Conservation (phyloP, 2,797 vertebrate species). For the Manis javanica region DNA sequence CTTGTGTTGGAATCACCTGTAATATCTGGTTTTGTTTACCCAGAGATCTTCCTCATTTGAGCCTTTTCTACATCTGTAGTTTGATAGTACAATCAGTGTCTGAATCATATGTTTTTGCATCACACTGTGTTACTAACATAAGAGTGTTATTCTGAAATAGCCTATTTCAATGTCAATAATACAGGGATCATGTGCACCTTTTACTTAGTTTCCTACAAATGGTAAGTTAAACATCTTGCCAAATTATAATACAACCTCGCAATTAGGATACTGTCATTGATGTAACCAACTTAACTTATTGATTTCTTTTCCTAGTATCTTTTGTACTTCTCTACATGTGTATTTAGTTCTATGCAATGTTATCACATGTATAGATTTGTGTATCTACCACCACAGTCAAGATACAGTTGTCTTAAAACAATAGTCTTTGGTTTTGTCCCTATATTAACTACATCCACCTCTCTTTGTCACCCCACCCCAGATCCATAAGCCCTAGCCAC, state of each 20-base stretch:
- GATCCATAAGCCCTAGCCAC: not conserved
- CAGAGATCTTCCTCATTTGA: not conserved
- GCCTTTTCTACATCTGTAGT: not conserved
- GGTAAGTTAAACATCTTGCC: not conserved
- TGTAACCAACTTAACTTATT: not conserved
- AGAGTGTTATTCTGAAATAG: not conserved
- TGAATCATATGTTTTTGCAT: not conserved
- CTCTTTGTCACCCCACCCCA: rapidly evolving
- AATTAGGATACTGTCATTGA: not conserved
- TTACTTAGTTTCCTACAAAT: not conserved
- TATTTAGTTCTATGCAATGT: not conserved
- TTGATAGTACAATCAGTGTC: not conserved
- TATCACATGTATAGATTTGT: not conserved
- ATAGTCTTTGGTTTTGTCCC: not conserved
- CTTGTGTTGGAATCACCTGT: not conserved
- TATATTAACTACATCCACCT: not conserved
- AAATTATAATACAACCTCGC: not conserved
- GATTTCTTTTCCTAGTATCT: not conserved
- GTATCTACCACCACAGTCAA: not conserved
- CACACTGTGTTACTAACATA: not conserved
- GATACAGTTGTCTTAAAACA: not conserved
- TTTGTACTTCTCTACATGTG: not conserved
- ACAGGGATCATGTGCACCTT: not conserved
- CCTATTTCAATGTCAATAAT: not conserved
- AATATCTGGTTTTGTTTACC: not conserved